Conservation (phyloP, 2,113 vertebrate genomes). For the Sinocyclocheilus rhinocerous region DNA sequence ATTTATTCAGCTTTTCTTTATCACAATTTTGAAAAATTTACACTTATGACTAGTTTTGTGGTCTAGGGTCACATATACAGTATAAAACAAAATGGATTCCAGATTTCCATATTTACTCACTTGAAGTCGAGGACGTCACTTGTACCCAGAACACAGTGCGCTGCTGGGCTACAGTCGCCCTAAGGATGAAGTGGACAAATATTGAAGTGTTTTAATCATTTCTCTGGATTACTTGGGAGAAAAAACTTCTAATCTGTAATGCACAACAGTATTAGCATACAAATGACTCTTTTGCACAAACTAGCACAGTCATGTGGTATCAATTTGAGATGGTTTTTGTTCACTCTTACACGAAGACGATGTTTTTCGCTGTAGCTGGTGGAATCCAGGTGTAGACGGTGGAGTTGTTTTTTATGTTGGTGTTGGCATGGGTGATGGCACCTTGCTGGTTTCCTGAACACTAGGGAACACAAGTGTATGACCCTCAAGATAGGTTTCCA, state of each 20-base stretch:
- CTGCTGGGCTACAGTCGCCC: constrained; percentile 65
- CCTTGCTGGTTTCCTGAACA: constrained; percentile 58
- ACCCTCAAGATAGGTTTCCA: background rate
- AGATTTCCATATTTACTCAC: constrained; percentile 48
- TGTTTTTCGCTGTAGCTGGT: constrained; percentile 7
- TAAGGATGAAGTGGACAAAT: constrained; percentile 35
- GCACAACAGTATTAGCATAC: background rate
- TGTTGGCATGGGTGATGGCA: constrained; percentile 64
- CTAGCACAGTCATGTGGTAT: background rate
- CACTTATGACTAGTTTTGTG: no score
- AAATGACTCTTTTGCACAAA: background rate
- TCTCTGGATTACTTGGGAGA: background rate
- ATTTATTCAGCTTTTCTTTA: no score
- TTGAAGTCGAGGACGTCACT: constrained; percentile 60
- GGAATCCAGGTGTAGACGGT: constrained; percentile 61
- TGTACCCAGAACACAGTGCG: constrained; percentile 65
- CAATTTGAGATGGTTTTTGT: background rate
- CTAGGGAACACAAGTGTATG: constrained; percentile 18
- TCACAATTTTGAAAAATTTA: no score
- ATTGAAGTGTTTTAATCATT: background rate
- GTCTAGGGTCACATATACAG: no score
- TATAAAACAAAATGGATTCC: no score
- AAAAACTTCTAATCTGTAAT: no score
- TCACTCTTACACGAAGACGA: constrained; percentile 58
- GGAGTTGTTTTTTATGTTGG: constrained; percentile 52